A percentile compares a stretch with the other conserved stretches of the same genome.
Conservation (phyloP, 2,113 vertebrate species). For the Ciconia boyciana region DNA sequence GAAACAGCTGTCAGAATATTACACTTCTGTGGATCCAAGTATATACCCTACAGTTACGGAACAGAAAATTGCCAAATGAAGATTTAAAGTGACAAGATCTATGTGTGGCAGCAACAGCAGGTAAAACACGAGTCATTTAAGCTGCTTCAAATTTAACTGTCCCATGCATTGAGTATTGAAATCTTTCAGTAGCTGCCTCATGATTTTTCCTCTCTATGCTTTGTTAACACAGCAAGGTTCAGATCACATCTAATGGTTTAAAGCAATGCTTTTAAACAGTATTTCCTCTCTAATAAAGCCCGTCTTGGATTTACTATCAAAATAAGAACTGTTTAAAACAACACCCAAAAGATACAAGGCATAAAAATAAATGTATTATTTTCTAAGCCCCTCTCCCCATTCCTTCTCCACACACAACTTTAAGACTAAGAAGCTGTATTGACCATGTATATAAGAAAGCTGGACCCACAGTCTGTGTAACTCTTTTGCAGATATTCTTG, state of each 20-base stretch:
- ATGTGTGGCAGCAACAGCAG: slow-evolving; percentile 21
- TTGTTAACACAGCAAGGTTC: background rate
- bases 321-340: background rate
- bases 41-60: slow-evolving; percentile 54
- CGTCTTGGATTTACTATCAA: background rate
- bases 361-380: background rate
- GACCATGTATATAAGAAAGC: background rate
- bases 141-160: slow-evolving; percentile 34
- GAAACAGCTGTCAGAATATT: slow-evolving; percentile 61
- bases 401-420: background rate
- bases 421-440: background rate
- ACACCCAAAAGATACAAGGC: background rate
- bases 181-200: background rate
- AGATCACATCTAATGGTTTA: background rate
- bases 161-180: background rate
- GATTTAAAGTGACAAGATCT: slow-evolving; percentile 53
- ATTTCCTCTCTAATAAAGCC: background rate
- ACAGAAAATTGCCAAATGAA: slow-evolving; percentile 50
- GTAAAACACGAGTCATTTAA: slow-evolving; percentile 24
- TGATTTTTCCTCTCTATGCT: background rate
- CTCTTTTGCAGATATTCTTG: background rate
- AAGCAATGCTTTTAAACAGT: background rate
- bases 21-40: slow-evolving; percentile 51
- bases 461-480: background rate
- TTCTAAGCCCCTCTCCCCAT: accelerated